These are phyloP conservation scores for Macquaria ambigua DNA, from an alignment of 2,113 vertebrate species.

Conservation along the genomic window DNA sequence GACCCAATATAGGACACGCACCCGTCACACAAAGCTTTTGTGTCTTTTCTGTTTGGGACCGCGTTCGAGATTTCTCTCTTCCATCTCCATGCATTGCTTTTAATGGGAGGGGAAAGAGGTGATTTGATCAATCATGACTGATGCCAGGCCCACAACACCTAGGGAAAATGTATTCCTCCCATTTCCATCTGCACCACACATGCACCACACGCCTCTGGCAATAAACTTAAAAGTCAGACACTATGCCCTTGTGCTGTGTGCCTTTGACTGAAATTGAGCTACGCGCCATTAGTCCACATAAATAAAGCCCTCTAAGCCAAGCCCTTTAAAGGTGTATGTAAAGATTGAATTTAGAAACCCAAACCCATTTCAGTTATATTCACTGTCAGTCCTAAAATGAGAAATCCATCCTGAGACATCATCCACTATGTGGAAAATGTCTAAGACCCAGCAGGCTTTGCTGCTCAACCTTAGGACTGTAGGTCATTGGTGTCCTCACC, in stretches of 20 bases:
- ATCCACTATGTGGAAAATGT: neutral
- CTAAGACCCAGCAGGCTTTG: slow-evolving; percentile 14
- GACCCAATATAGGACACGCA: neutral
- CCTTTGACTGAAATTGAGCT: slow-evolving; percentile 26
- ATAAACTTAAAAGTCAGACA: slow-evolving; percentile 28
- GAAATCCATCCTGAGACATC: slow-evolving; percentile 11
- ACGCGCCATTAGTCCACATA: slow-evolving; percentile 25
- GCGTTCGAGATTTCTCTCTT: slow-evolving; percentile 3
- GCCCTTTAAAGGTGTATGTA: neutral
- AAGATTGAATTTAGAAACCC: neutral
- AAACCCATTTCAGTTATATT: neutral
- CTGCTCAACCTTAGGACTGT: slow-evolving; percentile 38
- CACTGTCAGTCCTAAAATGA: neutral
- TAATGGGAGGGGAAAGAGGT: slow-evolving; percentile 6
- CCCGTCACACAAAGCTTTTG: neutral
- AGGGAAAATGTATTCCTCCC: slow-evolving; percentile 45
- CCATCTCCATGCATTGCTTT: neutral
- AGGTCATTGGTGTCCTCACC: slow-evolving; percentile 47
- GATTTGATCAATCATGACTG: slow-evolving; percentile 27
- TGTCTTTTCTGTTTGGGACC: neutral
- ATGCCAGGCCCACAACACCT: slow-evolving; percentile 15
- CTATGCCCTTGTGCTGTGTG: slow-evolving; percentile 32
- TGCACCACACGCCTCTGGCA: slow-evolving; percentile 22
- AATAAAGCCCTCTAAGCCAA: slow-evolving; percentile 26
- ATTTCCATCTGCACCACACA: slow-evolving; percentile 42